These are phyloP conservation scores for Teleogryllus occipitalis DNA, from an alignment of 1,140 invertebrate species.

Conservation along the genomic window DNA sequence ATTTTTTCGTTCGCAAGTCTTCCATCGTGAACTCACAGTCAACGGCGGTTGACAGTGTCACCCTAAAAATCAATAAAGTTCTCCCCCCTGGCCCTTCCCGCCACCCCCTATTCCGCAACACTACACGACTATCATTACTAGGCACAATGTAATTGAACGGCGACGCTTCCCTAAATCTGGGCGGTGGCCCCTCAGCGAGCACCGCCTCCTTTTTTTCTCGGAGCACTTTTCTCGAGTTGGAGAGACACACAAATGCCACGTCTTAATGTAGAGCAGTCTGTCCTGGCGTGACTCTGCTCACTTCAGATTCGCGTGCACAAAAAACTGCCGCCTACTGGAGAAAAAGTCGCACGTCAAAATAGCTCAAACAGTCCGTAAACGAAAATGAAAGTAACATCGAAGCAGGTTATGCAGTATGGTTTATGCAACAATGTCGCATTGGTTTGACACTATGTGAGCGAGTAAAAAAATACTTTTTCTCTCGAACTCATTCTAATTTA, in stretches of 20 bases:
- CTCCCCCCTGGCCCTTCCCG: constrained; percentile 39
- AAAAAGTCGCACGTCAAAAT: background rate
- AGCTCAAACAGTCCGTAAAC: background rate
- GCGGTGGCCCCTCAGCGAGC: constrained; percentile 23
- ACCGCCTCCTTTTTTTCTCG: constrained; percentile 20
- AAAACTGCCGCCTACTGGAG: background rate
- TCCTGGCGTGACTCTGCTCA: constrained; percentile 15
- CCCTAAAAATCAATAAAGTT: constrained; percentile 59
- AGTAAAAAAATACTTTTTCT: constrained; percentile 28
- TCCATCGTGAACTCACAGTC: constrained; percentile 39
- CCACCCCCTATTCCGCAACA: constrained; percentile 29
- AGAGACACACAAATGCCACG: constrained; percentile 17
- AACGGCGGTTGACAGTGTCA: constrained; percentile 50
- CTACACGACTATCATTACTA: constrained; percentile 30
- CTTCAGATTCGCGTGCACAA: constrained; percentile 9
- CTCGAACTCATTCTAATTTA: constrained; percentile 28
- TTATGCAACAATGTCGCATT: constrained; percentile 7
- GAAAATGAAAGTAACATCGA: background rate
- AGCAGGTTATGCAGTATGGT: background rate
- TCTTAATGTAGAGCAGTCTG: constrained; percentile 16
- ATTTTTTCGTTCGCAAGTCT: constrained; percentile 40
- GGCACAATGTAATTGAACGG: constrained; percentile 28
- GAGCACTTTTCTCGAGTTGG: constrained; percentile 15
- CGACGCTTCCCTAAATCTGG: constrained; percentile 26
- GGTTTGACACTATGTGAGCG: background rate